Evolutionary conservation across 2,797 vertebrate genomes (phyloP), one percentile per base, ranked within the genome.

Genomic region (Echiichthys vipera): DNA sequence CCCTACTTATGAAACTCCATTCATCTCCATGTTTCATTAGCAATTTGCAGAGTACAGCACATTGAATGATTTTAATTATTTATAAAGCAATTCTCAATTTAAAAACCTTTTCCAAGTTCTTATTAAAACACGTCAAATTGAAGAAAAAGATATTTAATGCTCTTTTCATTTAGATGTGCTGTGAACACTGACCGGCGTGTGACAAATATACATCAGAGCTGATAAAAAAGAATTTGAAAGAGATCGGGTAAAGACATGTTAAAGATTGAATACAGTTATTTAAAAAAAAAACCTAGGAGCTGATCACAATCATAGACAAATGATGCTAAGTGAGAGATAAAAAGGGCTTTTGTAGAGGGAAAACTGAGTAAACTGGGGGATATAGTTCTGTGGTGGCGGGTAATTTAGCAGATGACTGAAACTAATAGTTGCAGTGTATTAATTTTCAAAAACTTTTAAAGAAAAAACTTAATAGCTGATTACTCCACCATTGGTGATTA

Each of bases 401-500:
- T 27, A 36, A 42, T 57, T 42, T n/a, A 36, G 20, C 53, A 43
- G 36, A 75, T 54, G 6, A 61, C 29, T 34, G 15, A 53, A 65
- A 25, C 24, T 40, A 17, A 58, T 17, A 22, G 14, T 20, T 30
- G 14, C n/a, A 22, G 30, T 27, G 7, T 25, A 12, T 22, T 24
- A n/a, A 1, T 40, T 58, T 42, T 39, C 10, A 0, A 25, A 37
- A 40, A 29, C 22, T 54, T 59, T 36, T 36, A 36, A n/a, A n/a
- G 12, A 51, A 34, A 51, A 10, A 67, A 71, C 39, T 70, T 51
- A 8, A 27, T 18, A n/a, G 27, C 47, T 24, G 3, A 40, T 8
- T n/a, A 55, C 14, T 12, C 22, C 7, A 53, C 40, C 40, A 69
- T 71, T 78, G 30, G 6, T 50, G 20, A 47, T 49, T 5, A 62